Evolutionary conservation across 2,888 invertebrate genomes (phyloP).

Genomic region (Gisinianus flammeolus): DNA sequence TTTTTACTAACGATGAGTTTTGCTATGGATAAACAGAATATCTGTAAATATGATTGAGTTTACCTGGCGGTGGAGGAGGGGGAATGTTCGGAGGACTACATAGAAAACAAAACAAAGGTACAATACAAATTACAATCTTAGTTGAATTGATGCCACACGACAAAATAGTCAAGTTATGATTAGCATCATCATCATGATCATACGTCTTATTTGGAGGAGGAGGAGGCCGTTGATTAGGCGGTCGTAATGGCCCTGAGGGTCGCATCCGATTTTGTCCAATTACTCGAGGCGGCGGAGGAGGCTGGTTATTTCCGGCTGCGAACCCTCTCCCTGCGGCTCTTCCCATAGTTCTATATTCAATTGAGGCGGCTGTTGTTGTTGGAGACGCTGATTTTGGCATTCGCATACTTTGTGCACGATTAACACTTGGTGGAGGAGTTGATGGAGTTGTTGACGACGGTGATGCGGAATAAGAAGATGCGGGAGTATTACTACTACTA

Average conservation of each 20-base stretch:
- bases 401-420: constrained; percentile 83
- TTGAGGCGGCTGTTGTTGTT: constrained; percentile 44
- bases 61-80: too few relatives aligned
- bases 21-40: too few relatives aligned
- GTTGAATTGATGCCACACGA: too few relatives aligned
- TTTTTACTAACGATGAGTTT: too few relatives aligned
- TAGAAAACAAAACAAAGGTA: too few relatives aligned
- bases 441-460: constrained; percentile 35
- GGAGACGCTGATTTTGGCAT: constrained; percentile 71
- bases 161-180: too few relatives aligned
- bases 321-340: constrained; percentile 50
- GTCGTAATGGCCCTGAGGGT: constrained; percentile 59
- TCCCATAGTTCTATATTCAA: constrained; percentile 56
- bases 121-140: too few relatives aligned
- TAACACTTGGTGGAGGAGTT: constrained; percentile 64
- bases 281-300: constrained; percentile 59
- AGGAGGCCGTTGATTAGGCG: constrained; percentile 66
- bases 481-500: not conserved
- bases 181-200: too few relatives aligned
- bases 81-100: too few relatives aligned
- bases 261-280: constrained; percentile 41
- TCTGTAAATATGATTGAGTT: too few relatives aligned
- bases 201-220: constrained; percentile 66
- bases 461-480: not conserved
- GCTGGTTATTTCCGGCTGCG: constrained; percentile 50